Evolutionary conservation across 2,888 invertebrate genomes (phyloP), one percentile per base, ranked within the genome.

Genomic region (Phanerotoma sp.): DNA sequence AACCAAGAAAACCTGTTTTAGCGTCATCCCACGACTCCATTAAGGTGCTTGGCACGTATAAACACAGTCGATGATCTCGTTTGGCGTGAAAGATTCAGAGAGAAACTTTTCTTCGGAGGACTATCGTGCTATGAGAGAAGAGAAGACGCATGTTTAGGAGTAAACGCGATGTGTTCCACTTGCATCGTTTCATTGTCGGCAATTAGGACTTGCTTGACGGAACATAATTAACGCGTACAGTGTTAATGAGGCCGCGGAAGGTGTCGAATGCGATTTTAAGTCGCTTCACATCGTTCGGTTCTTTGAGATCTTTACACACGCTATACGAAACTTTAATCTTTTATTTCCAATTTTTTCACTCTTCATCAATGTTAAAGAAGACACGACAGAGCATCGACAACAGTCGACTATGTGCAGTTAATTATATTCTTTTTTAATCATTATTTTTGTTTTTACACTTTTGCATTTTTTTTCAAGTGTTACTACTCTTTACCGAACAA

Each of bases 211-310:
- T 66, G 61, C 65, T 62, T 47, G 30, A 53, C 60, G 62, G 66
- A 71, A 72, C 71, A 71, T 72, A 73, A 74, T 76, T 74, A 76
- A 74, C 74, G 62, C 69, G 61, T 52, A 45, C 62, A 57, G 72
- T 70, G 75, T 76, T 76, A 75, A 76, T 74, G 71, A 73, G 72
- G 64, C 64, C 64, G 60, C 58, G 57, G 32, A 57, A 74, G 70
- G 72, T 71, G 74, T 74, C 65, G 70, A 67, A 67, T 57, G 62
- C 59, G 65, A 61, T 62, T 63, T 58, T 51, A 51, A 47, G 38
- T 57, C 63, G 64, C 63, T 57, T 52, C 44, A 51, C 50, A 49
- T 58, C 58, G 40, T 42, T 45, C 11, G 51, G 51, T 56, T 51
- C 49, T 48, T 54, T 41, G 51, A 51, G 51, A 60, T 60, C 35